Evolutionary conservation across 2,113 vertebrate genomes (phyloP).

Genomic region (Shinisaurus crocodilurus): DNA sequence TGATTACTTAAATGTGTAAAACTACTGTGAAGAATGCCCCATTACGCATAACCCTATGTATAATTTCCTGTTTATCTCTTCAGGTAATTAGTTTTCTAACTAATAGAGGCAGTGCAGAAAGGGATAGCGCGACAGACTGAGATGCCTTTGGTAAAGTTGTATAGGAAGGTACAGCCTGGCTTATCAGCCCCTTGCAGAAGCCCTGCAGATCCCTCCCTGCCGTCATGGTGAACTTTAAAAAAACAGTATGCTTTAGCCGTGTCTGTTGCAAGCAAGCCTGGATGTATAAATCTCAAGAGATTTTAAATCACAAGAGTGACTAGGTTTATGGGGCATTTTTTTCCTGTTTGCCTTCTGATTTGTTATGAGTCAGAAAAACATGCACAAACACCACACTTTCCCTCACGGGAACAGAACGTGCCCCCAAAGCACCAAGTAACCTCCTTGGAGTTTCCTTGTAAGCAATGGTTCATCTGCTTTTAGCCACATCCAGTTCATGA

Average conservation of each 20-base stretch:
- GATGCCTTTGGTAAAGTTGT: background rate
- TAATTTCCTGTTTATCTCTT: background rate
- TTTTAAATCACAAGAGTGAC: background rate
- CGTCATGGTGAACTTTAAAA: background rate
- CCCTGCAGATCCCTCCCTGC: background rate
- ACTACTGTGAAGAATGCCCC: too few relatives aligned
- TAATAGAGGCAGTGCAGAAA: background rate
- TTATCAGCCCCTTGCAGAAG: background rate
- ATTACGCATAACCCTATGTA: background rate
- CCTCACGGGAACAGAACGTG: background rate
- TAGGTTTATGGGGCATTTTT: background rate
- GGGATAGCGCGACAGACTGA: background rate
- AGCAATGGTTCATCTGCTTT: background rate
- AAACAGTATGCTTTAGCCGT: background rate
- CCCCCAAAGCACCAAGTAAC: background rate
- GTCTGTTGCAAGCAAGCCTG: background rate
- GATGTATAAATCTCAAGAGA: background rate
- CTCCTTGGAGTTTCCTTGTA: too few relatives aligned
- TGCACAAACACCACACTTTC: background rate
- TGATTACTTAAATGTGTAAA: too few relatives aligned
- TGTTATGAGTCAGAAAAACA: background rate
- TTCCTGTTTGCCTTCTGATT: background rate
- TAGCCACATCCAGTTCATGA: background rate
- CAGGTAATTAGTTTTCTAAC: background rate
- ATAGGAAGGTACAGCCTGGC: background rate